These are phyloP conservation scores for Tetrax tetrax DNA, from an alignment of 2,113 vertebrate genomes.

Conservation along the genomic window DNA sequence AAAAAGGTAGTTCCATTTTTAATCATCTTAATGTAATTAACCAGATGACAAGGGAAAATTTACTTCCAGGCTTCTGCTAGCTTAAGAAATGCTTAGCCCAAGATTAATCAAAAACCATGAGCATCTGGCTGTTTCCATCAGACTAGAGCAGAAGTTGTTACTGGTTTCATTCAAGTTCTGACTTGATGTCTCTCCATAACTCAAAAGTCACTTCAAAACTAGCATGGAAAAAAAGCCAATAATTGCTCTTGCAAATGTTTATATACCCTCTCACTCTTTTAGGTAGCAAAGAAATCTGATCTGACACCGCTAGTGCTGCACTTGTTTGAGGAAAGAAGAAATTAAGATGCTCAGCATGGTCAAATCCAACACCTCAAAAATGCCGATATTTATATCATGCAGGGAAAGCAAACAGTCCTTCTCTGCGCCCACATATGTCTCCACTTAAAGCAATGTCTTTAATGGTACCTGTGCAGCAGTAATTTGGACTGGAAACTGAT, in stretches of 20 bases:
- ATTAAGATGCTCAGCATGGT: not conserved
- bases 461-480: not conserved
- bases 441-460: not conserved
- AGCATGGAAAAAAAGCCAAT: not conserved
- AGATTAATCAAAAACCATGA: not conserved
- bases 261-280: not conserved
- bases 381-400: not conserved
- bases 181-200: not conserved
- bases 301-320: not conserved
- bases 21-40: conserved; percentile 2
- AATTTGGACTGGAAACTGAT: not conserved
- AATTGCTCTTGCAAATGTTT: not conserved
- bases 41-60: not conserved
- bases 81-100: not conserved
- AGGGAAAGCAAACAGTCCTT: not conserved
- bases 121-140: not conserved
- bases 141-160: not conserved
- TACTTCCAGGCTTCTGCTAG: not conserved
- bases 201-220: not conserved
- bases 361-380: not conserved
- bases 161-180: not conserved
- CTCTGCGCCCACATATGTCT: not conserved
- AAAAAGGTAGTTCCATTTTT: not conserved
- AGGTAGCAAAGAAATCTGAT: not conserved
- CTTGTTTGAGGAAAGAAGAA: not conserved